phyloP scores from a whole-genome alignment of 2,888 invertebrate genomes.

The Chymomyza procnemis region DNA sequence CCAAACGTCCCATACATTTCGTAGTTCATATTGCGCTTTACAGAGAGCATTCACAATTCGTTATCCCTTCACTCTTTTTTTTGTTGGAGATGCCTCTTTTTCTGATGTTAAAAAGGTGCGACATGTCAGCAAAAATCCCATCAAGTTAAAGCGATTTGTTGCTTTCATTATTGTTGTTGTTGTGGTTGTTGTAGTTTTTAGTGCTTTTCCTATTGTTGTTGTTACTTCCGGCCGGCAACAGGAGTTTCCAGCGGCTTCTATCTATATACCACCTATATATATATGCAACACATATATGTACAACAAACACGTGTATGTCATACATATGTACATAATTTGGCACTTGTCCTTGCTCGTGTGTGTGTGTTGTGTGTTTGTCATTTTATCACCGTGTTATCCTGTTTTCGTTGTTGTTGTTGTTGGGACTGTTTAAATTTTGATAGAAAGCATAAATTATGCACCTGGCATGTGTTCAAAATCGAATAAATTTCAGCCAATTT shows the following conservation, averaged over 20 bases:
- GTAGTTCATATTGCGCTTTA: too few species aligned
- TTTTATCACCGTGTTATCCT: too few species aligned
- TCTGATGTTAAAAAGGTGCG: conserved; percentile 49
- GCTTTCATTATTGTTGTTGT: background rate
- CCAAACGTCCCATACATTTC: too few species aligned
- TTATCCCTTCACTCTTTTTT: background rate
- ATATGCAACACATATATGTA: background rate
- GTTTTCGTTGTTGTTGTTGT: background rate
- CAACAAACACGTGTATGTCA: background rate
- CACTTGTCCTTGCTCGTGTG: conserved; percentile 28
- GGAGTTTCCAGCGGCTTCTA: conserved; percentile 27
- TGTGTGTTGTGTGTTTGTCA: background rate
- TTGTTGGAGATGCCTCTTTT: background rate
- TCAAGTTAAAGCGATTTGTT: conserved; percentile 58
- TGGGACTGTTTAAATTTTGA: conserved; percentile 49
- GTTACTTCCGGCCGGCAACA: conserved; percentile 28
- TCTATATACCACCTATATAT: background rate
- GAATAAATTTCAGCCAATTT: conserved; percentile 68
- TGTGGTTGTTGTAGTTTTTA: background rate
- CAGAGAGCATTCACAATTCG: background rate
- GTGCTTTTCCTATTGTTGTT: background rate
- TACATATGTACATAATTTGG: conserved; percentile 24
- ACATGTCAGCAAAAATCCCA: conserved; percentile 65
- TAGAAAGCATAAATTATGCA: conserved; percentile 62
- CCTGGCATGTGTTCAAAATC: conserved; percentile 48